Base-by-base conservation (phyloP, 2,888 invertebrate species). In the Patella ulyssiponensis region DNA sequence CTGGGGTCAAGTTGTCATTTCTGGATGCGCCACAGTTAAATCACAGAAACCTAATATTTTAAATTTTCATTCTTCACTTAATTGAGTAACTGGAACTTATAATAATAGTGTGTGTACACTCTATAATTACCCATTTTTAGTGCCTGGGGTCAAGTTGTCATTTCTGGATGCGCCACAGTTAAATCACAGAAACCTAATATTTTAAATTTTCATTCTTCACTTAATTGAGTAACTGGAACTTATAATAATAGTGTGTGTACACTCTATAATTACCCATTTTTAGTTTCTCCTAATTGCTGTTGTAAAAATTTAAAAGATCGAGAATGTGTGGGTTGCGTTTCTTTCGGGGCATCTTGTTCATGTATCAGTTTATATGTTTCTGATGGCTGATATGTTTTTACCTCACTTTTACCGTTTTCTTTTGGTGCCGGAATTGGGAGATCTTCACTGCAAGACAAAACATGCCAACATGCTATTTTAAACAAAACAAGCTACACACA, bases 331-430 rank as follows among this genome's bases (percentile, higher is more conserved):
- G 86, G 85, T 75, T 82, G 80, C n/a, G 80, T 81, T 74, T 82
- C 79, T 69, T 77, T 80, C 75, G 79, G 78, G 20, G 78, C 73
- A 71, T 86, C 87, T 73, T 87, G 84, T 77, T 88, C 89, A 54
- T 86, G 86, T 56, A 89, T 81, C 72, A 88, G 80, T 79, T 85
- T 86, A 81, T 83, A 89, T 58, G 89, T 89, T 82, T 89, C 89
- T 3, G 89, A 89, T 17, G 89, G 89, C 23, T 81, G 79, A 78
- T 89, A 89, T 56, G 74, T 78, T 75, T 78, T 79, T 14, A 77
- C 71, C 12, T 78, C 80, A 33, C n/a, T 20, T 27, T 27, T 33
- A 44, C 58, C 71, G n/a, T 71, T 51, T 33, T 51, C 11, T 51
- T 71, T 72, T 52, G 78, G 78, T 15, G 78, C 77, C 5, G 71